phyloP scores from a whole-genome alignment of 2,113 vertebrate genomes.

The Mobula birostris region DNA sequence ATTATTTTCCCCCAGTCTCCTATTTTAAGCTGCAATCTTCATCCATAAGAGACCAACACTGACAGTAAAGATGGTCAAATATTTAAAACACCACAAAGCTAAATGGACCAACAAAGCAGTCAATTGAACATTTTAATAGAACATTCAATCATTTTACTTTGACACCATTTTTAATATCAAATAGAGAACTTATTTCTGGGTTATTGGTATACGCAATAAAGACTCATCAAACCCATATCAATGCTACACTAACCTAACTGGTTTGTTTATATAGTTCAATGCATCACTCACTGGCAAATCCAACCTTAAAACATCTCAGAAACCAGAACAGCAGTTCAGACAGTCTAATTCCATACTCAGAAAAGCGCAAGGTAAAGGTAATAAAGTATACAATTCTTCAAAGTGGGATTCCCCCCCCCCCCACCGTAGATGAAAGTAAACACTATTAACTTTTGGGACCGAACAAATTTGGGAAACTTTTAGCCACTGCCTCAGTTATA shows the following conservation, averaged over 20 bases:
- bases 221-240: background rate
- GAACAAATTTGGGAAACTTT: background rate
- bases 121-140: background rate
- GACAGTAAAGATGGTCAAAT: background rate
- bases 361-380: background rate
- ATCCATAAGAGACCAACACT: background rate
- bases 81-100: background rate
- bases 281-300: background rate
- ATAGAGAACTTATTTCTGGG: background rate
- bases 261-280: background rate
- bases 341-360: background rate
- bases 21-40: background rate
- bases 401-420: background rate
- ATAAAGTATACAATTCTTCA: background rate
- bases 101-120: background rate
- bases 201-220: background rate
- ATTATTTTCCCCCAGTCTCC: background rate
- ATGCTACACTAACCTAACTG: background rate
- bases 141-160: background rate
- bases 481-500: no score
- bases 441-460: background rate
- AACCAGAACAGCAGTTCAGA: no score
- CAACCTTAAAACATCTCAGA: background rate
- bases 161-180: background rate
- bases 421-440: background rate